Conservation (phyloP, 2,113 vertebrate genomes). For the Hippocampus mohnikei region DNA sequence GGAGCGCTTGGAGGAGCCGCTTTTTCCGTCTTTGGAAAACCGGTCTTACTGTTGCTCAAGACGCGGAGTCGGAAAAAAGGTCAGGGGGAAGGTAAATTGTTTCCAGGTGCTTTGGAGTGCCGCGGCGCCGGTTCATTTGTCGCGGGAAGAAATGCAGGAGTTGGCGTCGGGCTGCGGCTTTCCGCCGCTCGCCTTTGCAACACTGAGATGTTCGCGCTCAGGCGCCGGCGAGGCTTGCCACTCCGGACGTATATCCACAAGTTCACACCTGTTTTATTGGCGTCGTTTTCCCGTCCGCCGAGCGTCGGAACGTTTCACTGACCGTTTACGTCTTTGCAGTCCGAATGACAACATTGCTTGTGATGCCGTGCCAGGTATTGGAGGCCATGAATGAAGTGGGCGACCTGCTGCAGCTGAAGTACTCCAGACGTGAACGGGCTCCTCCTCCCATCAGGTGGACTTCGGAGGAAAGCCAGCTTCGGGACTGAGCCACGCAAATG, state of each 20-base stretch:
- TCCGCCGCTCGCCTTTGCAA: slow-evolving; percentile 32
- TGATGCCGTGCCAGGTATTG: slow-evolving; percentile 74
- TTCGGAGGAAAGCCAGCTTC: slow-evolving; percentile 86
- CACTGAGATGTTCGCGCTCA: slow-evolving; percentile 30
- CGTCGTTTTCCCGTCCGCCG: not conserved
- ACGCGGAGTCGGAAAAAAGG: slow-evolving; percentile 52
- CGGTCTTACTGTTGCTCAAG: slow-evolving; percentile 42
- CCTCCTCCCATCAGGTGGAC: slow-evolving; percentile 80
- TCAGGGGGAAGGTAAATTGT: slow-evolving; percentile 69
- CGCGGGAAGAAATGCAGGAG: slow-evolving; percentile 45
- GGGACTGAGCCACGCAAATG: slow-evolving; percentile 65
- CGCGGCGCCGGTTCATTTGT: slow-evolving; percentile 57
- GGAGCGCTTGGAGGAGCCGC: slow-evolving; percentile 41
- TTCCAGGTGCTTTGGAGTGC: slow-evolving; percentile 67
- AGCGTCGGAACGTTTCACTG: not conserved
- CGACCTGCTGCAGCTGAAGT: slow-evolving; percentile 89
- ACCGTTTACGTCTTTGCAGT: not conserved
- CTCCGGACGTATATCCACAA: not conserved
- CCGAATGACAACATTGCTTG: slow-evolving; percentile 3
- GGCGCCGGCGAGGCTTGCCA: slow-evolving; percentile 9
- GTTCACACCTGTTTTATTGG: not conserved
- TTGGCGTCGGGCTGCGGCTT: slow-evolving; percentile 45
- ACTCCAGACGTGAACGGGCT: slow-evolving; percentile 77
- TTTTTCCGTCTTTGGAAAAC: slow-evolving; percentile 59
- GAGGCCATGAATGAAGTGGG: slow-evolving; percentile 88